Percentiles rank a stretch among this genome's conserved stretches.
These are phyloP conservation scores for Acomys russatus DNA, from an alignment of 2,797 vertebrate species.

Conservation along the genomic window DNA sequence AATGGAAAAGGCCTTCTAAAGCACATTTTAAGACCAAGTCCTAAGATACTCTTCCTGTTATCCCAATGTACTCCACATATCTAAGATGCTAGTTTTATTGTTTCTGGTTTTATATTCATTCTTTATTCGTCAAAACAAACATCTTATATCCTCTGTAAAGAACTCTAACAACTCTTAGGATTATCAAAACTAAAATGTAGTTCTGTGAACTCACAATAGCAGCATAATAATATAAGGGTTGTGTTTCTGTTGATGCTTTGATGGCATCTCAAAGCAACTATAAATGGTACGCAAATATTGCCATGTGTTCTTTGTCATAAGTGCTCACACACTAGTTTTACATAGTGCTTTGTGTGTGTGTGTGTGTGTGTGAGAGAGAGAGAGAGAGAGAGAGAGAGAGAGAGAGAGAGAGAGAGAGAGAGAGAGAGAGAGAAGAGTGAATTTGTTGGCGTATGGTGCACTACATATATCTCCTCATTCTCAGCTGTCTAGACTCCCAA, in stretches of 20 bases:
- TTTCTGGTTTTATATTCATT: not conserved
- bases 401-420: too few species aligned
- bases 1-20: not conserved
- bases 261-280: not conserved
- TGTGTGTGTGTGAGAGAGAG: too few species aligned
- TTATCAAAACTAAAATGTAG: not conserved
- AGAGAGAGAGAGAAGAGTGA: not conserved
- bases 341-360: not conserved
- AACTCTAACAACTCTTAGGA: conserved; percentile 29
- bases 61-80: not conserved
- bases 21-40: not conserved
- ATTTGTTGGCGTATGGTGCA: not conserved
- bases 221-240: not conserved
- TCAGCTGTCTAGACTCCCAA: not conserved
- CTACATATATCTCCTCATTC: not conserved
- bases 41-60: not conserved
- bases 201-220: not conserved
- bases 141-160: not conserved
- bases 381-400: too few species aligned
- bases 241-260: not conserved
- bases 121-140: conserved; percentile 44
- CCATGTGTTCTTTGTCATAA: conserved; percentile 32
- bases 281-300: not conserved
- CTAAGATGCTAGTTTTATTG: not conserved
- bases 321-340: not conserved